phyloP scores from a whole-genome alignment of 2,888 invertebrate species.

The Drosophila atroscutellata region DNA sequence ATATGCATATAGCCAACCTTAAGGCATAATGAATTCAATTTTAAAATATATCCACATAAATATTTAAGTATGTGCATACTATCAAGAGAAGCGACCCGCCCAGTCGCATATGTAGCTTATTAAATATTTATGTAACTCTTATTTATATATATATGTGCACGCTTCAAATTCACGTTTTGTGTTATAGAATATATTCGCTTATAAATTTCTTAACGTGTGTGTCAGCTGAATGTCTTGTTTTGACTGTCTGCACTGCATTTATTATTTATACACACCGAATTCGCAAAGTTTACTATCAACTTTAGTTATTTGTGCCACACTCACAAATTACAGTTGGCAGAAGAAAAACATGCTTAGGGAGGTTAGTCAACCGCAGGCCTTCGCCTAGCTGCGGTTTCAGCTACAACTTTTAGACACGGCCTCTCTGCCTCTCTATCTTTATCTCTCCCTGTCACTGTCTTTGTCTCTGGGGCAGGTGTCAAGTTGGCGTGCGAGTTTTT shows the following conservation, averaged over 20 bases:
- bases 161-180: conserved; percentile 18
- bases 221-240: conserved; percentile 24
- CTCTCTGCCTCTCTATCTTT: neutral
- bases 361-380: conserved; percentile 31
- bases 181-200: conserved; percentile 13
- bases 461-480: conserved; percentile 64
- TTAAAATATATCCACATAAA: conserved; percentile 19
- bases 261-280: conserved; percentile 71
- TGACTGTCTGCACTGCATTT: conserved; percentile 51
- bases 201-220: conserved; percentile 24
- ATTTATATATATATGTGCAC: conserved; percentile 28
- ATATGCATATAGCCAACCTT: conserved; percentile 50
- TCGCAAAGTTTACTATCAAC: conserved; percentile 46
- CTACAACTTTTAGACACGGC: conserved; percentile 43
- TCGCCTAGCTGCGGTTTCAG: conserved; percentile 50
- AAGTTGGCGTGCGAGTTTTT: conserved; percentile 71
- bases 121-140: conserved; percentile 47
- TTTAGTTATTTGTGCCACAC: conserved; percentile 53
- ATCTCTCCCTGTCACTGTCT: neutral
- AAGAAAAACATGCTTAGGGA: neutral
- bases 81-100: conserved; percentile 11
- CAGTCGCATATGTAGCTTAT: conserved; percentile 39
- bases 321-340: conserved; percentile 8
- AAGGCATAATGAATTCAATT: conserved; percentile 52
- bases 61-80: conserved; percentile 11